These are phyloP conservation scores for Callyntrura sp. DNA, from an alignment of 2,888 invertebrate species.

Conservation along the genomic window DNA sequence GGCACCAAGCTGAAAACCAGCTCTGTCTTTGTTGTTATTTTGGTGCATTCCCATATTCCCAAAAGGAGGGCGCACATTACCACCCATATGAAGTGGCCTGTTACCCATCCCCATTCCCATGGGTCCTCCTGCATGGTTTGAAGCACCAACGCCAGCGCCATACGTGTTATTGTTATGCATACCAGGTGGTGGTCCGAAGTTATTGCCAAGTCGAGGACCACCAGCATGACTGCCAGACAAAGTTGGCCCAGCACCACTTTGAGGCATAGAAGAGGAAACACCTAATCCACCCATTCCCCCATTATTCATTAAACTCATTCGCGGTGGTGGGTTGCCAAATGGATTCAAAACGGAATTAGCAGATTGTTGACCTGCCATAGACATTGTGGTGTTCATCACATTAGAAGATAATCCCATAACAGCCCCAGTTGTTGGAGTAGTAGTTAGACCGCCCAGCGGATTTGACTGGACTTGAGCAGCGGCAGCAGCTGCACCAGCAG, in stretches of 20 bases:
- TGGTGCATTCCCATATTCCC: constrained; percentile 31
- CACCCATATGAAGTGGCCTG: constrained; percentile 1
- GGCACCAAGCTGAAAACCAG: constrained; percentile 60
- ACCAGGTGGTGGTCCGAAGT: constrained; percentile 45
- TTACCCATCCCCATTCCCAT: constrained; percentile 32
- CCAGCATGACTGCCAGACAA: constrained; percentile 51
- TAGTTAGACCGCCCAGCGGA: not conserved
- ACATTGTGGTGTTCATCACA: constrained; percentile 58
- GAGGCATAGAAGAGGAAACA: not conserved
- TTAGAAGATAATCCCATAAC: constrained; percentile 38
- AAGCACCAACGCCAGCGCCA: constrained; percentile 53
- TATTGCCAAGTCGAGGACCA: constrained; percentile 76
- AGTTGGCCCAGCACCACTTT: not conserved
- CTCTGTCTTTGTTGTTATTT: constrained; percentile 7
- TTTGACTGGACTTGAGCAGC: constrained; percentile 7
- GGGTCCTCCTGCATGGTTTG: not conserved
- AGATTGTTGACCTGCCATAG: constrained; percentile 33
- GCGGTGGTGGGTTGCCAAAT: constrained; percentile 56
- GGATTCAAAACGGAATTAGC: constrained; percentile 11
- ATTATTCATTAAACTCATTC: constrained; percentile 59
- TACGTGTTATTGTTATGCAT: constrained; percentile 51
- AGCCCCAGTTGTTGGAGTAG: constrained; percentile 16
- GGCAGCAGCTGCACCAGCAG: constrained; percentile 19
- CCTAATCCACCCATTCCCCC: constrained; percentile 40
- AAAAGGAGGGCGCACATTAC: not conserved